Percentiles rank a stretch among this genome's conserved stretches.
Conservation (phyloP, 2,113 vertebrate genomes). For the Chamaea fasciata region DNA sequence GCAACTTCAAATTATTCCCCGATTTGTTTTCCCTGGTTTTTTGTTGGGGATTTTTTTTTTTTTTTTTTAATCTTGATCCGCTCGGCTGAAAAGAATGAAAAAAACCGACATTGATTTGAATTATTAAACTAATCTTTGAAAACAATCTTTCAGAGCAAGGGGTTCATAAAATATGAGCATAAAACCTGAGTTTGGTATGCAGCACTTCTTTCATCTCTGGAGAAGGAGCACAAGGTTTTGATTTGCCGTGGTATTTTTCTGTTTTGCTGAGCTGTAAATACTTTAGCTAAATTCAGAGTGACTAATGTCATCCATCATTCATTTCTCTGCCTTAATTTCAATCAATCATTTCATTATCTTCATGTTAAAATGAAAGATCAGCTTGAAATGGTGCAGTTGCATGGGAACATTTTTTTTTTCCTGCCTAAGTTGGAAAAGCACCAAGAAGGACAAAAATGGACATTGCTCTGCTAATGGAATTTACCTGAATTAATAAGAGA, state of each 20-base stretch:
- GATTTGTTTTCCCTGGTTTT: too few relatives aligned
- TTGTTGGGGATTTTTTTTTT: too few relatives aligned
- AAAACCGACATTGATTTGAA: neutral
- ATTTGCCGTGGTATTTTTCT: neutral
- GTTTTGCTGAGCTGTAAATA: neutral
- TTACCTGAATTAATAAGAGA: neutral
- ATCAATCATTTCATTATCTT: slow-evolving; percentile 29
- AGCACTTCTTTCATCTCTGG: neutral
- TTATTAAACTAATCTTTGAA: neutral
- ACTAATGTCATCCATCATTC: neutral
- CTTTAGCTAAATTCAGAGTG: neutral
- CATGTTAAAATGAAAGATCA: neutral
- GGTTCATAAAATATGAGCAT: neutral
- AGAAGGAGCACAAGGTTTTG: neutral
- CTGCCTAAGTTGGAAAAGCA: neutral
- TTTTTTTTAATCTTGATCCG: neutral
- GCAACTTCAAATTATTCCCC: neutral
- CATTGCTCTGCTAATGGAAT: neutral
- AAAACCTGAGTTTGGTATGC: neutral
- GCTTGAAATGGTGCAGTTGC: neutral
- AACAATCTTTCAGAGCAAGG: neutral
- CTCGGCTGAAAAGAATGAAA: neutral
- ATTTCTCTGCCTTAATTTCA: neutral
- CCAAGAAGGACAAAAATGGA: neutral
- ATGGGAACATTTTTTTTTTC: neutral